phyloP scores from a whole-genome alignment of 2,888 invertebrate species.

The Orthonychiurus folsomi region DNA sequence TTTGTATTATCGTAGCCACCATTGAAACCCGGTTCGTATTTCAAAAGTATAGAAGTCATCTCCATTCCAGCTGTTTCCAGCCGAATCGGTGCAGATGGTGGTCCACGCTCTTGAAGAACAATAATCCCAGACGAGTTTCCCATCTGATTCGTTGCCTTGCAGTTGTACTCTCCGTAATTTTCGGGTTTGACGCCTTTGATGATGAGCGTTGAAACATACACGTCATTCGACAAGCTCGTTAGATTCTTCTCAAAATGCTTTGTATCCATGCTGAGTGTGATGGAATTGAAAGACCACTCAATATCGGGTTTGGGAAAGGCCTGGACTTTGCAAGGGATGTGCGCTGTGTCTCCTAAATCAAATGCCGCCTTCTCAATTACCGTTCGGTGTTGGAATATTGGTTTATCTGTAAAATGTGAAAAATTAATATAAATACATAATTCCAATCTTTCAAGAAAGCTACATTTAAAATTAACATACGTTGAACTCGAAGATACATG shows the following conservation, averaged over 20 bases:
- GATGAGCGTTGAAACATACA: conserved; percentile 68
- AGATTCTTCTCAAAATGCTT: conserved; percentile 66
- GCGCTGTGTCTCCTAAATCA: conserved; percentile 72
- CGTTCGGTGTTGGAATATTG: conserved; percentile 74
- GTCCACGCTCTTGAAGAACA: conserved; percentile 72
- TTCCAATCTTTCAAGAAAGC: conserved; percentile 6
- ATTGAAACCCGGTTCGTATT: conserved; percentile 84
- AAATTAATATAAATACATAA: not conserved
- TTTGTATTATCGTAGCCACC: conserved; percentile 79
- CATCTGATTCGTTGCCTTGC: conserved; percentile 72
- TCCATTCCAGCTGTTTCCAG: conserved; percentile 64
- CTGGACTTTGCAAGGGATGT: conserved; percentile 78
- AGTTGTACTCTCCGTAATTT: conserved; percentile 86
- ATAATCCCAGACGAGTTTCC: conserved; percentile 57
- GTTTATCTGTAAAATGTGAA: conserved; percentile 56
- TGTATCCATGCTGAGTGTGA: conserved; percentile 50
- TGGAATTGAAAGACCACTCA: conserved; percentile 70
- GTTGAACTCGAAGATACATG: conserved; percentile 85
- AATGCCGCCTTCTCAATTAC: conserved; percentile 58
- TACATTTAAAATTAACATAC: conserved; percentile 49
- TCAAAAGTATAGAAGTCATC: conserved; percentile 66
- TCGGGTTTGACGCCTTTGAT: conserved; percentile 66
- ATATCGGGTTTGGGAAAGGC: conserved; percentile 88
- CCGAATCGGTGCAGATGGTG: conserved; percentile 72
- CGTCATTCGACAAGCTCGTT: conserved; percentile 70